A percentile compares a stretch with the other conserved stretches of the same genome.
phyloP scores from a whole-genome alignment of 2,888 invertebrate genomes.

The Rhodophaea formosa region DNA sequence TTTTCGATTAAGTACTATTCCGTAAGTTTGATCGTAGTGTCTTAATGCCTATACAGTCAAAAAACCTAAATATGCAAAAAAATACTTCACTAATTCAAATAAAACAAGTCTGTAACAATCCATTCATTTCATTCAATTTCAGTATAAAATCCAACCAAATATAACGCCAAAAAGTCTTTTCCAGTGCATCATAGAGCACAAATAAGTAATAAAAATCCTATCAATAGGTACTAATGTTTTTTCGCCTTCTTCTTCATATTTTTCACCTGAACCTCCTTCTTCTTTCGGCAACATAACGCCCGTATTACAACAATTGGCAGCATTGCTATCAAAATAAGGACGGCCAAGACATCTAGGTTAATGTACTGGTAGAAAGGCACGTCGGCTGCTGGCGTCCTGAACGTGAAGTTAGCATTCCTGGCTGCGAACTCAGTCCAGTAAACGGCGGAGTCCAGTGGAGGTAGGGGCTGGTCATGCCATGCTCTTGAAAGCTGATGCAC shows the following conservation, averaged over 20 bases:
- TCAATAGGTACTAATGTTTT: conserved; percentile 24
- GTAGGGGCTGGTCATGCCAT: conserved; percentile 81
- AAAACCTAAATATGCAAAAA: too few species aligned
- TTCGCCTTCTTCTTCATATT: conserved; percentile 37
- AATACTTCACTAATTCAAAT: too few species aligned
- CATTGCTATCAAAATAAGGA: conserved; percentile 30
- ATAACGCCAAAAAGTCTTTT: too few species aligned
- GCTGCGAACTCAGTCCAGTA: conserved; percentile 85
- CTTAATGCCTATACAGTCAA: too few species aligned
- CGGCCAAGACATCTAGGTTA: conserved; percentile 57
- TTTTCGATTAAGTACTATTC: too few species aligned
- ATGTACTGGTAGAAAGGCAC: conserved; percentile 78
- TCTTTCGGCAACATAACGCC: conserved; percentile 5
- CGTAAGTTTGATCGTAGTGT: too few species aligned
- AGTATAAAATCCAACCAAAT: too few species aligned
- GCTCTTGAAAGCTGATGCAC: conserved; percentile 73
- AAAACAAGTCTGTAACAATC: too few species aligned
- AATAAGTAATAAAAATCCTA: not conserved
- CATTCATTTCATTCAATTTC: too few species aligned
- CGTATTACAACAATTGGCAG: conserved; percentile 3
- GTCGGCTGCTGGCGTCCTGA: conserved; percentile 76
- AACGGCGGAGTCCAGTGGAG: conserved; percentile 81
- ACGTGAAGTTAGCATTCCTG: conserved; percentile 68
- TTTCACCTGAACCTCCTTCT: conserved; percentile 26
- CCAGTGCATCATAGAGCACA: too few species aligned